phyloP scores from a whole-genome alignment of 2,113 vertebrate genomes.

The Empidonax alnorum region DNA sequence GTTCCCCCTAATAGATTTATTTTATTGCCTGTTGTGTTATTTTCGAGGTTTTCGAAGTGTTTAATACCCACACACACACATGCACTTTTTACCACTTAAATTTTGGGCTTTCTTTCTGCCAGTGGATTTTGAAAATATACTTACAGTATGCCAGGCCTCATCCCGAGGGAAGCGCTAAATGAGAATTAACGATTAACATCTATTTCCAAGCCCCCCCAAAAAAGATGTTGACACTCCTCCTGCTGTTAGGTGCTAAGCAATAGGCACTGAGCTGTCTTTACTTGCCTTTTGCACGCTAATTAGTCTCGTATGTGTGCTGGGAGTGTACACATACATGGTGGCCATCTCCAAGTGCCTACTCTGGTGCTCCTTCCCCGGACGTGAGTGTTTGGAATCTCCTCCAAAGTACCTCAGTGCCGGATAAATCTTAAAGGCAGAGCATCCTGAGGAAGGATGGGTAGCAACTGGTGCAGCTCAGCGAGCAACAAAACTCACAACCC shows the following conservation, averaged over 20 bases:
- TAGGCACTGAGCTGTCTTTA: background rate
- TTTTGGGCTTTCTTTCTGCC: background rate
- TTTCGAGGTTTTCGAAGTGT: background rate
- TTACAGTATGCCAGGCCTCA: background rate
- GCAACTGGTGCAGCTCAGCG: background rate
- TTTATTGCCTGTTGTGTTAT: background rate
- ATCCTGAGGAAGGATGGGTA: background rate
- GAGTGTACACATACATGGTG: accelerated
- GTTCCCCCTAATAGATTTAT: background rate
- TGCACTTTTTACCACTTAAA: background rate
- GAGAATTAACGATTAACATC: background rate
- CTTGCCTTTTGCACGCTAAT: background rate
- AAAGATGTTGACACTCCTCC: background rate
- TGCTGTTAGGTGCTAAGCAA: background rate
- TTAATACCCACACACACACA: background rate
- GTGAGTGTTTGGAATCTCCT: background rate
- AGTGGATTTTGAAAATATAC: background rate
- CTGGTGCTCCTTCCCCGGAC: background rate
- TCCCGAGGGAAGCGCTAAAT: background rate
- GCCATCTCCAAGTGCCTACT: background rate
- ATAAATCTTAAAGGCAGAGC: background rate
- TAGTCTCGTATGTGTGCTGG: background rate
- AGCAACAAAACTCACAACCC: background rate
- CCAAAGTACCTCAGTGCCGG: background rate
- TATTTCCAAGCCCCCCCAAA: background rate